phyloP scores from a whole-genome alignment of 2,888 invertebrate genomes.

The Schizotus pectinicornis region DNA sequence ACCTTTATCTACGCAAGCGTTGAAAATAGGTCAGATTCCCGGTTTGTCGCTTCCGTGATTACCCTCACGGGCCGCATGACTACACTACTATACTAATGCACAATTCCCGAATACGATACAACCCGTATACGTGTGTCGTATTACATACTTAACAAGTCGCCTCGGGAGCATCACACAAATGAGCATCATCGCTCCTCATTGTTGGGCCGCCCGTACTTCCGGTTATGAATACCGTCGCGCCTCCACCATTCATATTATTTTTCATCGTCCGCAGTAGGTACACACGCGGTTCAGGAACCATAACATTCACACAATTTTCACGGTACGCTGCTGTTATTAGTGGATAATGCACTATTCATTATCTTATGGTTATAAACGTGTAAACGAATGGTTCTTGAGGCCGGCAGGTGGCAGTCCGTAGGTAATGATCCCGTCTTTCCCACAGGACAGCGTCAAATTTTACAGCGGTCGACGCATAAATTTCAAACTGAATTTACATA shows the following conservation, averaged over 20 bases:
- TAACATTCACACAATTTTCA: conserved; percentile 38
- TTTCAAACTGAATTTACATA: too few relatives aligned
- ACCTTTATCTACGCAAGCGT: too few relatives aligned
- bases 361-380: conserved; percentile 13
- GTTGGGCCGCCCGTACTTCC: conserved; percentile 16
- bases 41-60: too few relatives aligned
- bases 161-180: conserved; percentile 5
- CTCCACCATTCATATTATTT: too few relatives aligned
- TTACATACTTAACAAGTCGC: conserved; percentile 4
- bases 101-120: not conserved
- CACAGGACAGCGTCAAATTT: conserved; percentile 14
- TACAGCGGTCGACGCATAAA: not conserved
- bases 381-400: conserved; percentile 3
- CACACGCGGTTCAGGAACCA: conserved; percentile 31
- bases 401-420: conserved; percentile 12
- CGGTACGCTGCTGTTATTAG: conserved; percentile 18
- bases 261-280: conserved; percentile 2
- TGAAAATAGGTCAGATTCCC: too few relatives aligned
- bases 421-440: conserved; percentile 15
- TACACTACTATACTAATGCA: too few relatives aligned
- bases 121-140: conserved; percentile 9
- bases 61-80: too few relatives aligned
- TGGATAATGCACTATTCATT: conserved; percentile 8
- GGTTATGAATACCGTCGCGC: conserved; percentile 12
- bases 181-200: conserved; percentile 6